phyloP scores from a whole-genome alignment of 2,888 invertebrate genomes.

The Spilarctia lutea region DNA sequence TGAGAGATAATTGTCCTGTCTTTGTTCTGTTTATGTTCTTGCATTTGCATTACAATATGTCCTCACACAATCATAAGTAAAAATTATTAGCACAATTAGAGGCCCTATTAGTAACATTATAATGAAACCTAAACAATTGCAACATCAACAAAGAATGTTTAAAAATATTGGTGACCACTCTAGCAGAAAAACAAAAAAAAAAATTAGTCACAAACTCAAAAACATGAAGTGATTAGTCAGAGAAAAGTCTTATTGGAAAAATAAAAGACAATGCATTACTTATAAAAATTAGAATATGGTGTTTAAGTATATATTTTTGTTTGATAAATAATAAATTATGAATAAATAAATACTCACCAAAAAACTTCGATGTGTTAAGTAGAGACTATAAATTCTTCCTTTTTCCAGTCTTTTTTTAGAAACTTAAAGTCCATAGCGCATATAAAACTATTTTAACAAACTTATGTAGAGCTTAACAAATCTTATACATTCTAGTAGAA shows the following conservation, averaged over 20 bases:
- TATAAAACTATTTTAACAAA: constrained; percentile 41
- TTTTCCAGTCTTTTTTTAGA: constrained; percentile 17
- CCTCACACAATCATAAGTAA: constrained; percentile 27
- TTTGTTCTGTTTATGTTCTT: constrained; percentile 40
- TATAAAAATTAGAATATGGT: background rate
- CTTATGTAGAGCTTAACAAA: constrained; percentile 17
- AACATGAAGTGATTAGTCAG: too few species aligned
- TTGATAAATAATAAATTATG: background rate
- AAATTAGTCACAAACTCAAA: background rate
- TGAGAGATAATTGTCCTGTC: constrained; percentile 40
- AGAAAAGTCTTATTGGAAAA: background rate
- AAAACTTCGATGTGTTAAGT: constrained; percentile 6
- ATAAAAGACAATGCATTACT: background rate
- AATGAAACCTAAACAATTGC: constrained; percentile 9
- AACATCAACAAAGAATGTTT: background rate
- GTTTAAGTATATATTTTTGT: background rate
- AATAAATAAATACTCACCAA: constrained; percentile 38
- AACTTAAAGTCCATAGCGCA: constrained; percentile 47
- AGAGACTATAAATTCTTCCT: constrained; percentile 17
- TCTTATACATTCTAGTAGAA: background rate
- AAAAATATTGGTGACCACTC: background rate
- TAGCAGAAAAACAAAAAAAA: background rate
- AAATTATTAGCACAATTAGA: constrained; percentile 34
- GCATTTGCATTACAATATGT: constrained; percentile 41
- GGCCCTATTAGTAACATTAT: constrained; percentile 21